Conservation (phyloP, 2,113 vertebrate species). For the Passer montanus region DNA sequence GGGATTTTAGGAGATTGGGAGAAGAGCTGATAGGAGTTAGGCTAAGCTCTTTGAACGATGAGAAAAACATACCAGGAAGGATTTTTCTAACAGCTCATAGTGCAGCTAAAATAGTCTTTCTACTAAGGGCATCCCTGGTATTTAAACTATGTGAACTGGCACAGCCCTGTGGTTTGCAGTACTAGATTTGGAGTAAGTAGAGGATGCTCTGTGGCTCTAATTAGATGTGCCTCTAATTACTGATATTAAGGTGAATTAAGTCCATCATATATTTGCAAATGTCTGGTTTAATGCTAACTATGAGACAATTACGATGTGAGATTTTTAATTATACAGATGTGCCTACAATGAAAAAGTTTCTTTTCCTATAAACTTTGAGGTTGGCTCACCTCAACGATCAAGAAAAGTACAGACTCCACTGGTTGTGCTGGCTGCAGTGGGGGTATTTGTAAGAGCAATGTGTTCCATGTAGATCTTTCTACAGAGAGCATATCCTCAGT, state of each 20-base stretch:
- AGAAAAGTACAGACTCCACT: neutral
- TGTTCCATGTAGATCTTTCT: neutral
- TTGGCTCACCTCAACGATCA: neutral
- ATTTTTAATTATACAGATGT: neutral
- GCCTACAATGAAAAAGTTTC: neutral
- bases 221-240: neutral
- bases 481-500: neutral
- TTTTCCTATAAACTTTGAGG: neutral
- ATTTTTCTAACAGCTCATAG: neutral
- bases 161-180: neutral
- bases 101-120: neutral
- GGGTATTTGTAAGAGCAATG: neutral
- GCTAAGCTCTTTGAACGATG: neutral
- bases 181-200: neutral
- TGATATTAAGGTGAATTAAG: neutral
- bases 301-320: neutral
- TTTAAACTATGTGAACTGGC: neutral
- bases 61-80: constrained; percentile 1
- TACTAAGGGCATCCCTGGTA: neutral
- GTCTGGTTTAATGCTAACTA: neutral
- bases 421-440: neutral
- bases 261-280: neutral
- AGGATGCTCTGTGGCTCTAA: neutral
- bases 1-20: constrained; percentile 2
- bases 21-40: constrained; percentile 3